Evolutionary conservation across 2,113 vertebrate genomes (phyloP).

Genomic region (Sula dactylatra): DNA sequence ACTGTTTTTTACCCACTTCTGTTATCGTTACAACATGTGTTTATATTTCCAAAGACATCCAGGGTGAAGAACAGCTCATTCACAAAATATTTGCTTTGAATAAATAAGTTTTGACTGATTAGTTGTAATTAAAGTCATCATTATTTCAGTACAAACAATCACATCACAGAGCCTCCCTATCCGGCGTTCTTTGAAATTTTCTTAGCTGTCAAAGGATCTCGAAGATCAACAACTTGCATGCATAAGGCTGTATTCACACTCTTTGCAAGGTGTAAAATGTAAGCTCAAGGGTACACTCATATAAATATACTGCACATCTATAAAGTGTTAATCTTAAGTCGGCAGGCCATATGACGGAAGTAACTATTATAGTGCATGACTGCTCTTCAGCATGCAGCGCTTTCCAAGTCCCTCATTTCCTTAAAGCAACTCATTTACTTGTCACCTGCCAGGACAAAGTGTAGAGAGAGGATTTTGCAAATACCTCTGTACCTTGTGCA

Average conservation of each 20-base stretch:
- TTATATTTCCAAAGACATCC: neutral
- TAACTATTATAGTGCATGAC: neutral
- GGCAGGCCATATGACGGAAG: neutral
- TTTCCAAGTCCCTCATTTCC: neutral
- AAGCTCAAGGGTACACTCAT: neutral
- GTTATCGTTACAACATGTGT: neutral
- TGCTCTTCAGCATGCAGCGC: neutral
- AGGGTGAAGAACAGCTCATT: neutral
- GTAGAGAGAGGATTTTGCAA: neutral
- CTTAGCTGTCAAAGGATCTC: neutral
- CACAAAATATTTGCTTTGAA: neutral
- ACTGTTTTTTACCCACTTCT: neutral
- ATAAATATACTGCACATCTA: neutral
- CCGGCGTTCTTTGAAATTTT: neutral
- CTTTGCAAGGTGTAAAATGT: neutral
- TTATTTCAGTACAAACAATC: neutral
- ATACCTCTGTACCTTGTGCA: neutral
- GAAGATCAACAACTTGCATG: neutral
- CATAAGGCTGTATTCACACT: neutral
- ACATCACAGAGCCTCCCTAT: neutral
- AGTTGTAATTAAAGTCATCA: neutral
- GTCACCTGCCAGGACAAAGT: conserved; percentile 10
- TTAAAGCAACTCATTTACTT: conserved; percentile 13
- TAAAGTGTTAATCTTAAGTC: conserved; percentile 41
- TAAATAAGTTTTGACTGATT: neutral